Conservation (phyloP, 2,113 vertebrate genomes). For the Alligator mississippiensis region DNA sequence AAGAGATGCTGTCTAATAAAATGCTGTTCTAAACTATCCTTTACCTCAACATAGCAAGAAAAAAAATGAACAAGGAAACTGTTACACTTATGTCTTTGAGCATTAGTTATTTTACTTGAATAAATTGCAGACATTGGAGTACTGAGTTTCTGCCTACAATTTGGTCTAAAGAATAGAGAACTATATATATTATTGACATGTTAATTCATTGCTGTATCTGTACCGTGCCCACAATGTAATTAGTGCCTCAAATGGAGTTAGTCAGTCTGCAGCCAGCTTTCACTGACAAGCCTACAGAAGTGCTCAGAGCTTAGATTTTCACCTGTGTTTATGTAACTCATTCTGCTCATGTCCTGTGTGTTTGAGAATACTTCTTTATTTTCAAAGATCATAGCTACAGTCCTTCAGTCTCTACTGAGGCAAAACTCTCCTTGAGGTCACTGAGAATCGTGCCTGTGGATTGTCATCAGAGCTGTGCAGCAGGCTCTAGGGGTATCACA, state of each 20-base stretch:
- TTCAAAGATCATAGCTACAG: not conserved
- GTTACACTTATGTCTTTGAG: not conserved
- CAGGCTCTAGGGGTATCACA: not conserved
- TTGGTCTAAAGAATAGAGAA: not conserved
- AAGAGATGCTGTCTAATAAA: constrained; percentile 42
- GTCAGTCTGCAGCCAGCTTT: not conserved
- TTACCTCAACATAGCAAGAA: not conserved
- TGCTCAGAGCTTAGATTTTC: not conserved
- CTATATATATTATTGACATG: not conserved
- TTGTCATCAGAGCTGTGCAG: not conserved
- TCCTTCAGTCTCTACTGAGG: not conserved
- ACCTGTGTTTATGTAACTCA: not conserved
- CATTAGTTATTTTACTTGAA: not conserved
- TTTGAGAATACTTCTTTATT: not conserved
- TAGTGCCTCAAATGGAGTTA: not conserved
- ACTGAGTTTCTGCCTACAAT: fast-evolving
- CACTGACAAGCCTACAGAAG: not conserved
- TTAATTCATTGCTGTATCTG: not conserved
- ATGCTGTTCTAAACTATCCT: not conserved
- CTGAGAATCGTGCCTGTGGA: not conserved
- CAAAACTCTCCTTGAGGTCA: not conserved
- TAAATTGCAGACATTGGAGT: not conserved
- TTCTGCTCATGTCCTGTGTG: not conserved
- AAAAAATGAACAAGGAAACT: not conserved
- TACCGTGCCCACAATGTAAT: not conserved